These are phyloP conservation scores for Seira sanloemensis DNA, from an alignment of 2,888 invertebrate species.

Conservation along the genomic window DNA sequence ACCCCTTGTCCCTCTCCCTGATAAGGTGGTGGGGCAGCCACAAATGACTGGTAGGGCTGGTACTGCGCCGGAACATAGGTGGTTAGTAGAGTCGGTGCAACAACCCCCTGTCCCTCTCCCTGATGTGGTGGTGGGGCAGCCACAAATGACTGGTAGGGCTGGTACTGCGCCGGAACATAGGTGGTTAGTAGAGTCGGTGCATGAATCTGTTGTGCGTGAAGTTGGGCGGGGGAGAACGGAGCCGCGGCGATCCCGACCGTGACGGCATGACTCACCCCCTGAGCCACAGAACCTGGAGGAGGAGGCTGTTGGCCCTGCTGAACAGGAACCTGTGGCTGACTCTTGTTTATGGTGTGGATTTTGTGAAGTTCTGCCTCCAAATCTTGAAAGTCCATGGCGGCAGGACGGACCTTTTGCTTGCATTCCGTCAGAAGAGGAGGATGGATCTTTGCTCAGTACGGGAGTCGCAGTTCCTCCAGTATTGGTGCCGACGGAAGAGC, in stretches of 20 bases:
- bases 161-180: conserved; percentile 46
- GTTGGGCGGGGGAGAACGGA: conserved; percentile 37
- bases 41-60: conserved; percentile 44
- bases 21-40: conserved; percentile 17
- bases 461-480: conserved; percentile 63
- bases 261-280: conserved; percentile 33
- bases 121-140: conserved; percentile 11
- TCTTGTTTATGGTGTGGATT: conserved; percentile 75
- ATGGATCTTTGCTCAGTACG: conserved; percentile 41
- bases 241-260: conserved; percentile 50
- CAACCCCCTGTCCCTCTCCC: background rate
- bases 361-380: conserved; percentile 76
- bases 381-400: conserved; percentile 75
- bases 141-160: conserved; percentile 44
- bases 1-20: background rate
- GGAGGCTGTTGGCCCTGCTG: background rate
- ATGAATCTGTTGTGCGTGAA: conserved; percentile 44
- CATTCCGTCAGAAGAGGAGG: background rate
- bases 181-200: conserved; percentile 43
- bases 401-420: conserved; percentile 72
- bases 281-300: background rate
- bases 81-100: conserved; percentile 34
- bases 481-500: conserved; percentile 45
- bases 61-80: conserved; percentile 49
- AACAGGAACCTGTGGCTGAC: background rate